These are phyloP conservation scores for Rhynchopsitta pachyrhyncha DNA, from an alignment of 2,113 vertebrate genomes.

Conservation along the genomic window DNA sequence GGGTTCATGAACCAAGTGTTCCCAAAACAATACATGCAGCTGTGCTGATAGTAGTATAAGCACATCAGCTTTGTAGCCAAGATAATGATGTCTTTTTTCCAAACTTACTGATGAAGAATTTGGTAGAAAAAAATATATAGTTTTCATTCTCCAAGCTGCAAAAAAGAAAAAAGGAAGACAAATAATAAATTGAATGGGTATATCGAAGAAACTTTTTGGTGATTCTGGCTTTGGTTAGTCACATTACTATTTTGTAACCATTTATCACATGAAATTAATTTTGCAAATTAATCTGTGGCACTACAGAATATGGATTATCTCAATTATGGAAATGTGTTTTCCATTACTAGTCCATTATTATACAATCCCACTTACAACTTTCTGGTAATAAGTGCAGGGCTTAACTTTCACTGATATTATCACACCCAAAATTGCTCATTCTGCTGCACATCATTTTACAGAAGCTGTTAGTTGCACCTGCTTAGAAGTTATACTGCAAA, in stretches of 20 bases:
- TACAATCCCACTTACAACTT: not conserved
- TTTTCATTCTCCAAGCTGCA: not conserved
- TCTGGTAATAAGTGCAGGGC: slow-evolving; percentile 31
- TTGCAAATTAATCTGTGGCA: slow-evolving; percentile 51
- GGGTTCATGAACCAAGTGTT: not conserved
- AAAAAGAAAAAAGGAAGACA: not conserved
- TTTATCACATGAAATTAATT: slow-evolving; percentile 46
- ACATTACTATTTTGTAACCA: not conserved
- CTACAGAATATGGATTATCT: slow-evolving; percentile 49
- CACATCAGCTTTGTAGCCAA: not conserved
- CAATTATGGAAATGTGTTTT: slow-evolving; percentile 56
- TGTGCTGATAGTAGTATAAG: not conserved
- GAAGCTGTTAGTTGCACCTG: not conserved
- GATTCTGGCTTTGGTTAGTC: not conserved
- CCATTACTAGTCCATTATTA: slow-evolving; percentile 46
- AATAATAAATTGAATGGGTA: not conserved
- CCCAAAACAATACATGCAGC: not conserved
- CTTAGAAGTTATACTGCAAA: not conserved
- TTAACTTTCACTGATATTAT: slow-evolving; percentile 46
- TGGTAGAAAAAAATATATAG: not conserved
- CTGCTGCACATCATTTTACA: not conserved
- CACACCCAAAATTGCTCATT: slow-evolving; percentile 8
- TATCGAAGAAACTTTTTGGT: not conserved
- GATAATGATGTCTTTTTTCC: not conserved
- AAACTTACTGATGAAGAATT: not conserved